These are phyloP conservation scores for Minunthozetes semirufus DNA, from an alignment of 2,888 invertebrate species.

Conservation along the genomic window DNA sequence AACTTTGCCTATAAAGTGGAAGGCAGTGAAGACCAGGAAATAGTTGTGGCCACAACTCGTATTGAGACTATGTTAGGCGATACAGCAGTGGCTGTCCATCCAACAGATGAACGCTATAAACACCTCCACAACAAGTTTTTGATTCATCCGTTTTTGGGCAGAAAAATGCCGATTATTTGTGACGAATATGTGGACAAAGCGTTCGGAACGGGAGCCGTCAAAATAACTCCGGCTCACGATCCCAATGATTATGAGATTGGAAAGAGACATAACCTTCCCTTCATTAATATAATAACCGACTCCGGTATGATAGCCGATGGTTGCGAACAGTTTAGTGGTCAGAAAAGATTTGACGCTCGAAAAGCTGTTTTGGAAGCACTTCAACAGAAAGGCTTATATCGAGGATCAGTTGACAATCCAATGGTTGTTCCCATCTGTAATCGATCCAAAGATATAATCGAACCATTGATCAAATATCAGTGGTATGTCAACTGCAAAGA, in stretches of 20 bases:
- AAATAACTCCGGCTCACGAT: conserved; percentile 97
- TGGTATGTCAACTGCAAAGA: conserved; percentile 89
- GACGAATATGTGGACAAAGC: conserved; percentile 90
- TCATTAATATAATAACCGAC: conserved; percentile 83
- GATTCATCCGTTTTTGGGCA: conserved; percentile 73
- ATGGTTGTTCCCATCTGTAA: conserved; percentile 92
- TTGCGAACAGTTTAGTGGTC: conserved; percentile 69
- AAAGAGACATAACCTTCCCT: conserved; percentile 74
- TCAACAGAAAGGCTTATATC: conserved; percentile 63
- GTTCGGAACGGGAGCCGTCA: conserved; percentile 85
- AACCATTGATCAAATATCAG: conserved; percentile 90
- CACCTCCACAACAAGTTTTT: conserved; percentile 72
- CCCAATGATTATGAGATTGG: conserved; percentile 94
- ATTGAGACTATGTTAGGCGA: conserved; percentile 97
- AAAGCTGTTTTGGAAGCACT: conserved; percentile 69
- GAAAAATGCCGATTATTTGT: conserved; percentile 75
- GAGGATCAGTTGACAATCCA: conserved; percentile 75
- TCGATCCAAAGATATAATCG: conserved; percentile 93
- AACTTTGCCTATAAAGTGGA: conserved; percentile 83
- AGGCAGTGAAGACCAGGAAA: conserved; percentile 48
- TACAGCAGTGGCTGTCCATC: conserved; percentile 96
- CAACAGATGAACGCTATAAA: conserved; percentile 76
- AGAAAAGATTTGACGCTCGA: conserved; percentile 85
- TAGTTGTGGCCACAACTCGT: conserved; percentile 83
- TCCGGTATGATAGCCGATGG: conserved; percentile 74